Conservation (phyloP, 2,113 vertebrate genomes). For the Uria lomvia region DNA sequence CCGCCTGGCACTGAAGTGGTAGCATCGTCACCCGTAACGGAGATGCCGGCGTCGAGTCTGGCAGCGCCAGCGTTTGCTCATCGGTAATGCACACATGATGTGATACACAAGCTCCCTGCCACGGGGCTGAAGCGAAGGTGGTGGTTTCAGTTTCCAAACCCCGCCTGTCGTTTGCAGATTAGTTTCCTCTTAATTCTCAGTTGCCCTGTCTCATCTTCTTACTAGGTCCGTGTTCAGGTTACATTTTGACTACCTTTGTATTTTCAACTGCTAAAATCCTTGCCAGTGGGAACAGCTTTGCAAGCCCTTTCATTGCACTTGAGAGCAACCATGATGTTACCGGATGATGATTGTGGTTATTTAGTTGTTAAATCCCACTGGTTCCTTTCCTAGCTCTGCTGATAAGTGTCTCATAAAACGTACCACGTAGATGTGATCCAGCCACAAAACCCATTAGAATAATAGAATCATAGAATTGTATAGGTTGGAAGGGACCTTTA, state of each 20-base stretch:
- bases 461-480: not conserved
- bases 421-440: rapidly evolving
- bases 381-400: not conserved
- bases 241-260: not conserved
- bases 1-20: rapidly evolving
- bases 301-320: not conserved
- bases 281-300: not conserved
- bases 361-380: not conserved
- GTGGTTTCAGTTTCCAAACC: not conserved
- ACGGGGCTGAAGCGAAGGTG: not conserved
- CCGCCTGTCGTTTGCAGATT: not conserved
- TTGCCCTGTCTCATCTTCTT: not conserved
- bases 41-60: rapidly evolving
- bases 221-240: not conserved
- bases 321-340: not conserved
- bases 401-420: rapidly evolving
- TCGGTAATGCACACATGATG: rapidly evolving
- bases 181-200: not conserved
- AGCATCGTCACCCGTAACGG: rapidly evolving
- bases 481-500: not conserved
- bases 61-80: not conserved
- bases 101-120: not conserved
- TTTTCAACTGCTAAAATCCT: not conserved
- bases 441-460: not conserved
- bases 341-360: not conserved